Evolutionary conservation across 1,140 invertebrate species (phyloP).

Genomic region (Zophobas atratus): DNA sequence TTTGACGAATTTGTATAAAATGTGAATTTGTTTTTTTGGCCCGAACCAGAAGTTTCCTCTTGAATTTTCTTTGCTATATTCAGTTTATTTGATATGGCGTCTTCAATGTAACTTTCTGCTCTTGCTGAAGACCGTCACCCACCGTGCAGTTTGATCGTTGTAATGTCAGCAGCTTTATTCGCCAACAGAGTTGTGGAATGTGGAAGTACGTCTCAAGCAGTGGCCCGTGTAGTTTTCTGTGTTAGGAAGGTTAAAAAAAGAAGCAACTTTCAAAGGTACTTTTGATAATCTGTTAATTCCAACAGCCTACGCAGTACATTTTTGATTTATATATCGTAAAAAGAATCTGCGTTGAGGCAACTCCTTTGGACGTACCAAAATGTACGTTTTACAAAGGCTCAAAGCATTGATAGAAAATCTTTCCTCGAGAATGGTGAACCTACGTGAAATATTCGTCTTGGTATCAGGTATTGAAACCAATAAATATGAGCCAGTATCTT

Average conservation of each 20-base stretch:
- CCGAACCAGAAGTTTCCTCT: neutral
- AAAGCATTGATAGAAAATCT: constrained; percentile 47
- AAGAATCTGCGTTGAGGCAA: constrained; percentile 53
- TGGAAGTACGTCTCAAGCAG: constrained; percentile 59
- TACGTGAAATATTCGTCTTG: constrained; percentile 44
- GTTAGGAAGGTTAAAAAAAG: constrained; percentile 56
- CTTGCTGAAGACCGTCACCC: constrained; percentile 55
- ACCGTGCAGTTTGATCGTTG: constrained; percentile 55
- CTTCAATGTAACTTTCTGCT: constrained; percentile 43
- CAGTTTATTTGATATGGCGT: constrained; percentile 16
- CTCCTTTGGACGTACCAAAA: constrained; percentile 47
- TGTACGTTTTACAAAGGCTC: constrained; percentile 47
- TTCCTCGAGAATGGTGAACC: constrained; percentile 48
- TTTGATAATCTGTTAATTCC: constrained; percentile 56
- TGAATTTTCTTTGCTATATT: constrained; percentile 21
- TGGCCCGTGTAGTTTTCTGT: constrained; percentile 59
- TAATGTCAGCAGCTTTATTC: constrained; percentile 58
- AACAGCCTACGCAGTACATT: constrained; percentile 57
- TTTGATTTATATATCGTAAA: constrained; percentile 56
- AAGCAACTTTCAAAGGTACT: constrained; percentile 57
- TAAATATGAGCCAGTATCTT: constrained; percentile 41
- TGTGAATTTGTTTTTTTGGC: neutral
- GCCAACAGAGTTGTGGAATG: constrained; percentile 61
- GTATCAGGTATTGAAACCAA: constrained; percentile 45
- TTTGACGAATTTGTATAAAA: neutral